Evolutionary conservation across 53 echinoderm and acorn worm species (phyloP), one percentile per base, ranked within the genome.

Genomic region (Stichopus horrens): DNA sequence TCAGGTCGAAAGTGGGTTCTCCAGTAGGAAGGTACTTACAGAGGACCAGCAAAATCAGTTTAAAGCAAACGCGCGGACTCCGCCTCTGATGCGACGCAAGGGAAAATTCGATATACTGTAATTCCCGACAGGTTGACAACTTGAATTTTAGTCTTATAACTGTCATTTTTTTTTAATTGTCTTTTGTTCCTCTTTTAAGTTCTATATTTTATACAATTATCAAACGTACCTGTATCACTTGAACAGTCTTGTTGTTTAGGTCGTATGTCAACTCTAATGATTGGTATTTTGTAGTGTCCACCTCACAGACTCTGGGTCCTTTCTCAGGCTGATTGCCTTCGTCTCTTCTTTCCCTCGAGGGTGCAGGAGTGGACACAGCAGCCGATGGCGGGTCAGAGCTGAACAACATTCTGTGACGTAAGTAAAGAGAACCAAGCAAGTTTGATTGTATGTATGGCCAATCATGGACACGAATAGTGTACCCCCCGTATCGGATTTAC

Each of bases 141-240:
- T 37, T 37, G 37, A 37, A 37, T 37, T 37, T 37, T 37, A 37
- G 37, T 37, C 2, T 37, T 0, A 37, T 1, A 37, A 1, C 37
- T 37, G 37, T 37, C 37, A 1, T 37, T 37, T 37, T 37, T 37
- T 37, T 37, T 37, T 1, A 37, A 37, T 37, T 37, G 37, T 37
- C 37, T 37, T 37, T 37, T 37, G 37, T 37, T 37, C 2, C 37
- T 37, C 37, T 2, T 1, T 37, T 37, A 37, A 37, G 37, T 37
- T 37, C 2, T 37, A 37, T 37, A 37, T 66, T 14, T 18, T 66
- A 18, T 66, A 66, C 18, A 66, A 18, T 66, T 18, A 11, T 3
- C 18, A 18, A 18, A 23, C 5, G 23, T 81, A 81, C 81, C 81
- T 81, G 81, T 5, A 81, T 81, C 16, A 81, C 58, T 58, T 81